Evolutionary conservation across 2,797 vertebrate species (phyloP).

Genomic region (Momotus momota): DNA sequence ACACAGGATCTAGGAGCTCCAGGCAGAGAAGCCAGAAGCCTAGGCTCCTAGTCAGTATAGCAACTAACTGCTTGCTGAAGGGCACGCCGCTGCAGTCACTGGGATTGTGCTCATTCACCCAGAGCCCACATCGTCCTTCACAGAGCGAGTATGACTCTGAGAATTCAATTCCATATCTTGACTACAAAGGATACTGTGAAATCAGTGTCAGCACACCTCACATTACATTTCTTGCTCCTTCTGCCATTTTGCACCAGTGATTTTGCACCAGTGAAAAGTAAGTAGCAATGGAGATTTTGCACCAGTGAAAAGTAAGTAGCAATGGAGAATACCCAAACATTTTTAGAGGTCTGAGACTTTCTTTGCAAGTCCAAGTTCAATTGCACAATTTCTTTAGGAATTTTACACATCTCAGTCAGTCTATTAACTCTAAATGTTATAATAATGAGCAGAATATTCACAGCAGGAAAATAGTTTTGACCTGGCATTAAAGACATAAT

Average conservation of each 20-base stretch:
- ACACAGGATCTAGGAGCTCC: rapidly evolving
- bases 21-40: background rate
- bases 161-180: background rate
- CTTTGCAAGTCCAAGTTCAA: background rate
- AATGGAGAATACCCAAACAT: background rate
- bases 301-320: background rate
- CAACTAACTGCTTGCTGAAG: background rate
- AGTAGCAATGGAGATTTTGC: background rate
- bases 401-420: background rate
- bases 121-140: background rate
- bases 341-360: background rate
- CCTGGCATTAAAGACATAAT: conserved; percentile 31
- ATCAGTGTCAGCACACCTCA: background rate
- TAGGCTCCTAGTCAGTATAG: background rate
- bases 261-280: background rate
- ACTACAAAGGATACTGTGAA: background rate
- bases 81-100: background rate
- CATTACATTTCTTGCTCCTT: background rate
- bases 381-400: background rate
- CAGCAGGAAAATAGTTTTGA: conserved; percentile 1
- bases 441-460: background rate
- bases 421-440: background rate
- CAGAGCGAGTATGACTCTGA: background rate
- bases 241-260: background rate
- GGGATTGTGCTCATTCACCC: background rate